Base-by-base conservation (phyloP, 2,113 vertebrate species). In the Rhabdornis inornatus region DNA sequence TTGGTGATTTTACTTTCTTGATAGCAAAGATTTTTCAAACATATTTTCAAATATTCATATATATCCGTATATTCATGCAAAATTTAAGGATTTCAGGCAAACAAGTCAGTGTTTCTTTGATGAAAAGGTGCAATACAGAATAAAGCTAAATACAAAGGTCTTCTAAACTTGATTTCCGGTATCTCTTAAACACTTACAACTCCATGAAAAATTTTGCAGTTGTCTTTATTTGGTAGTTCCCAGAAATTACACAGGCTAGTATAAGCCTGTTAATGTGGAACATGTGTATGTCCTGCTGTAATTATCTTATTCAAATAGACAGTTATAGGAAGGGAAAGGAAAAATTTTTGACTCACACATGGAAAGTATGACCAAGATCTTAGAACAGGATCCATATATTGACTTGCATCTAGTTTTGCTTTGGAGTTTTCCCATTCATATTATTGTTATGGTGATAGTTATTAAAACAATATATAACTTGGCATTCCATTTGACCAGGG, bases 311-410 rank as follows among this genome's bases (percentile, higher is more conserved):
- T 84, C 28, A 56, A 70, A 66, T 20, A 50, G 55, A 61, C 6
- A 31, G 0, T 11, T 37, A 7, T 3, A 1, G 11, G 11, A 68
- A 2, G 2, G 12, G 9, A 66, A 65, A 69, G 7, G 8, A 83
- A 5, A 77, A 22, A 22, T 39, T 90, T 72, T 8, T 57, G 80
- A 56, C 3, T 64, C 3, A 2, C 18, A 31, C 3, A 24, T 3
- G 2, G 11, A n/a, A 45, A 10, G 6, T 30, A 61, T 83, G 37
- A 56, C n/a, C 13, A 40, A 56, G 23, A 61, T 18, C 59, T 70
- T n/a, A 50, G 55, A 81, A 52, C 4, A 17, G 11, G 27, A 68
- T 61, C 6, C 21, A 76, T 37, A 40, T 49, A 84, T 30, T 47
- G 28, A 24, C 44, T 75, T 83, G 9, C 8, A 19, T 53, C 28